These are phyloP conservation scores for Nothocercus julius DNA, from an alignment of 2,113 vertebrate genomes.

Conservation along the genomic window DNA sequence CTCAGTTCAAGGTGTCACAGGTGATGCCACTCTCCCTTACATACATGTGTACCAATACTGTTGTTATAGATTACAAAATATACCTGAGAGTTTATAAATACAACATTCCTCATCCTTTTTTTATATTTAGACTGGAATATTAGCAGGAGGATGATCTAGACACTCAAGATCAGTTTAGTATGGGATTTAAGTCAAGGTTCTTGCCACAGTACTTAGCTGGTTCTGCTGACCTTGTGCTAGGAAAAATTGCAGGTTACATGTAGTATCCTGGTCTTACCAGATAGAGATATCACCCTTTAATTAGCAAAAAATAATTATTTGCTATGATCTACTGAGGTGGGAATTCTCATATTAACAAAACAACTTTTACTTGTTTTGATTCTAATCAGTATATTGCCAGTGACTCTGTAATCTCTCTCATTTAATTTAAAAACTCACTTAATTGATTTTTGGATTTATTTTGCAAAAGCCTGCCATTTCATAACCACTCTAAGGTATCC, in stretches of 20 bases:
- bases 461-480: not conserved
- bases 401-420: not conserved
- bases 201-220: not conserved
- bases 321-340: fast-evolving
- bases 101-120: not conserved
- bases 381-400: not conserved
- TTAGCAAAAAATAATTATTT: not conserved
- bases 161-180: fast-evolving
- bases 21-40: not conserved
- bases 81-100: not conserved
- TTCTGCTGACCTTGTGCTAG: not conserved
- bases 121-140: not conserved
- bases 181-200: not conserved
- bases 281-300: not conserved
- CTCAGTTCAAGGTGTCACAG: not conserved
- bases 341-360: not conserved
- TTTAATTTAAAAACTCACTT: not conserved
- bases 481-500: not conserved
- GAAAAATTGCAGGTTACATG: not conserved
- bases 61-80: not conserved
- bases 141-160: not conserved
- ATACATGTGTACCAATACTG: fast-evolving
- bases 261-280: not conserved
- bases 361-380: not conserved
- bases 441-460: not conserved